Percentiles rank a stretch among this genome's conserved stretches.
Evolutionary conservation across 2,888 invertebrate genomes (phyloP).

Genomic region (Pilophorus perplexus): DNA sequence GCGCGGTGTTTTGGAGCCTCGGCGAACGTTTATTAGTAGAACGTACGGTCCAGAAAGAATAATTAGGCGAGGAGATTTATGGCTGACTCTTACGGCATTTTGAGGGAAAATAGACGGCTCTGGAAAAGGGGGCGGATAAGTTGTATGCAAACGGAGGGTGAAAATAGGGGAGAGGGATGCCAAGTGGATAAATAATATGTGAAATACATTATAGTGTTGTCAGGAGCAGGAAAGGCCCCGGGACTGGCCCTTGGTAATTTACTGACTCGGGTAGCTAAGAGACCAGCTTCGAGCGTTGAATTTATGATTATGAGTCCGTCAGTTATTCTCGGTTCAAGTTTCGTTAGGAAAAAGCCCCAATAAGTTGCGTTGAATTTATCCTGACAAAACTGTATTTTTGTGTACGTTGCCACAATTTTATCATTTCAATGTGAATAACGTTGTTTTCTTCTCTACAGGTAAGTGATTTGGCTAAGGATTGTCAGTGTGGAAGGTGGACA

Average conservation of each 20-base stretch:
- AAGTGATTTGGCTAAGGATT: slow-evolving; percentile 19
- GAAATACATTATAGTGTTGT: slow-evolving; percentile 12
- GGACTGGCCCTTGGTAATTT: background rate
- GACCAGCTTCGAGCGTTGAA: background rate
- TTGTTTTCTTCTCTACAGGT: slow-evolving; percentile 11
- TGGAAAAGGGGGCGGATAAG: too few relatives aligned
- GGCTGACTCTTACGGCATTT: background rate
- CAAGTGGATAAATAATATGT: slow-evolving; percentile 1
- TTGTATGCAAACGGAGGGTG: too few relatives aligned
- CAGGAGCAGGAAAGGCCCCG: background rate
- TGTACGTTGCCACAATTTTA: too few relatives aligned
- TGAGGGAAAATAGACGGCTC: background rate
- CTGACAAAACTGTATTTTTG: too few relatives aligned
- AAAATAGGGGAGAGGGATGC: background rate
- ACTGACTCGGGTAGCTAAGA: background rate
- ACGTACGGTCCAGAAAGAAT: slow-evolving; percentile 1
- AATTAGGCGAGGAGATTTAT: background rate
- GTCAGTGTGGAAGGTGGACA: slow-evolving; percentile 18
- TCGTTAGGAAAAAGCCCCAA: too few relatives aligned
- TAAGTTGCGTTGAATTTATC: too few relatives aligned
- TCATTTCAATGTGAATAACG: too few relatives aligned
- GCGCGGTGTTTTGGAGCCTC: background rate
- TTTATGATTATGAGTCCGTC: slow-evolving; percentile 16
- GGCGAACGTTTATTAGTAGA: background rate
- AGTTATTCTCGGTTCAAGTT: background rate